phyloP scores from a whole-genome alignment of 2,797 vertebrate species.

The Mormyrops attenuatus region DNA sequence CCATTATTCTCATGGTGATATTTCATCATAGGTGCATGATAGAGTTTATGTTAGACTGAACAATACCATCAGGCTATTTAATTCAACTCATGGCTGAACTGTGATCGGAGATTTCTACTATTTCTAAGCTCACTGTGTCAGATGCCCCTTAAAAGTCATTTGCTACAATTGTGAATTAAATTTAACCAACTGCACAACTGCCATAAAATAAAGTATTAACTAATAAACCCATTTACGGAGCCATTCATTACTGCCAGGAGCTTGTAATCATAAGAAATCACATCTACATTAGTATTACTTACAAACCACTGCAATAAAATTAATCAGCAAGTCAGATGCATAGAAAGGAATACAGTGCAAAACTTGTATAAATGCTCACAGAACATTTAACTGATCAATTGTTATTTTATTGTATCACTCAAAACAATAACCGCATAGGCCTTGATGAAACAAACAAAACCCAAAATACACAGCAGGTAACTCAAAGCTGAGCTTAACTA shows the following conservation, averaged over 20 bases:
- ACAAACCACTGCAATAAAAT: background rate
- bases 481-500: background rate
- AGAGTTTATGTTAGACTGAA: background rate
- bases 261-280: background rate
- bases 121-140: background rate
- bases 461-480: slow-evolving; percentile 5
- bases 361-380: background rate
- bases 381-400: background rate
- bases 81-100: background rate
- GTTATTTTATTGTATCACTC: slow-evolving; percentile 11
- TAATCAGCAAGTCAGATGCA: background rate
- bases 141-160: background rate
- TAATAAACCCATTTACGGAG: background rate
- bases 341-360: background rate
- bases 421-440: background rate
- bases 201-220: background rate
- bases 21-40: background rate
- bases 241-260: background rate
- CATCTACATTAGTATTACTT: background rate
- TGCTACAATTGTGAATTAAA: background rate
- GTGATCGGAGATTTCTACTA: background rate
- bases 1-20: background rate
- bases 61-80: background rate
- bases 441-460: background rate
- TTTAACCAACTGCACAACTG: background rate